Evolutionary conservation across 2,888 invertebrate species (phyloP).

Genomic region (Dione juno): DNA sequence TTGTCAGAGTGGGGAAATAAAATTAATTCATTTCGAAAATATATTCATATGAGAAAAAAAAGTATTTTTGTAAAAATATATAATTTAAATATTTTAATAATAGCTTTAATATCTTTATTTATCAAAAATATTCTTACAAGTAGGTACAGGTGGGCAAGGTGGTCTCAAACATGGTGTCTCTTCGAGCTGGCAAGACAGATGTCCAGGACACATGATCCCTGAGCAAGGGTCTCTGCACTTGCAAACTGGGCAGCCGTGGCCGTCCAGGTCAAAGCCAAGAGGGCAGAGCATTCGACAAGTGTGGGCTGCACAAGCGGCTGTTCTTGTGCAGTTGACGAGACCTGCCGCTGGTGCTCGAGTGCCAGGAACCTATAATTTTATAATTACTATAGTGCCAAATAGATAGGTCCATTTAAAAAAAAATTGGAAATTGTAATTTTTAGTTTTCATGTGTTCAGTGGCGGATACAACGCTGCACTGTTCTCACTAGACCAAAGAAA

Average conservation of each 20-base stretch:
- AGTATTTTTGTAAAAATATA: too few relatives aligned
- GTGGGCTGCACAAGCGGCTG: conserved; percentile 89
- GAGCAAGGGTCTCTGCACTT: conserved; percentile 92
- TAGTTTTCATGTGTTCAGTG: too few relatives aligned
- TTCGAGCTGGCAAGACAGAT: conserved; percentile 89
- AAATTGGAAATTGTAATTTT: too few relatives aligned
- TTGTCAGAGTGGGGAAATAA: too few relatives aligned
- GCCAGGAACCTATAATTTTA: conserved; percentile 82
- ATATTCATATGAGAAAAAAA: too few relatives aligned
- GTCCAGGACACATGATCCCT: conserved; percentile 89
- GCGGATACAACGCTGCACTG: too few relatives aligned
- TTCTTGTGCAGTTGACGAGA: conserved; percentile 87
- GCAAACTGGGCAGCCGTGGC: conserved; percentile 90
- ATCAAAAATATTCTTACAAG: conserved; percentile 80
- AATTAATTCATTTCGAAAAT: too few relatives aligned
- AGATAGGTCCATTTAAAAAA: too few relatives aligned
- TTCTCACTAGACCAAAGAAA: too few relatives aligned
- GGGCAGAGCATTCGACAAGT: conserved; percentile 95
- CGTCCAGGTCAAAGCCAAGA: conserved; percentile 89
- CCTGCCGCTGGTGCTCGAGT: conserved; percentile 87
- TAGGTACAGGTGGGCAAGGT: conserved; percentile 93
- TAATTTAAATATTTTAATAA: too few relatives aligned
- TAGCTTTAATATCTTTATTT: neutral
- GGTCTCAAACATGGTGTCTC: conserved; percentile 90
- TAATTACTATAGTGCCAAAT: neutral